Conservation (phyloP, 2,888 invertebrate species). For the Gerris lacustris region DNA sequence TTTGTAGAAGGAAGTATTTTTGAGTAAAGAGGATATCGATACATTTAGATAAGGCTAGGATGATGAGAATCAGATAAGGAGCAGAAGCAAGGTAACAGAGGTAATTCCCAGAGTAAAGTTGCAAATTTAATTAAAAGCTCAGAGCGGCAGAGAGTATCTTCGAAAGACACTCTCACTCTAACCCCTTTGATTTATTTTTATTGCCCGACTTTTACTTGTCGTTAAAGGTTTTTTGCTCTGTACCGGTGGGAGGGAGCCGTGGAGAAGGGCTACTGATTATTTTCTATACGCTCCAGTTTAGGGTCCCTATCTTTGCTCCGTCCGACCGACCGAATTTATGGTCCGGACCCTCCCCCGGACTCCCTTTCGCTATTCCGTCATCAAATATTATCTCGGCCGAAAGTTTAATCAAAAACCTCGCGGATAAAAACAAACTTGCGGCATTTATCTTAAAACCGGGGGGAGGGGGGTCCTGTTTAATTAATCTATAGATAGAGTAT, state of each 20-base stretch:
- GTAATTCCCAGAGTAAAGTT: background rate
- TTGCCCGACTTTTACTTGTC: constrained; percentile 31
- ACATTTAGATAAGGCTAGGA: background rate
- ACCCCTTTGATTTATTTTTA: constrained; percentile 31
- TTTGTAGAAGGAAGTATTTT: background rate
- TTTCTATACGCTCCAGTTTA: constrained; percentile 7
- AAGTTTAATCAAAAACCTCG: constrained; percentile 24
- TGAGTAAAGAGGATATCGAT: no score
- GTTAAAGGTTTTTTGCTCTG: constrained; percentile 28
- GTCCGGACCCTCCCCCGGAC: constrained; percentile 10
- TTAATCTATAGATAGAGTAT: constrained; percentile 14
- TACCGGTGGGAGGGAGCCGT: background rate
- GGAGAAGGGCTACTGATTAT: constrained; percentile 7
- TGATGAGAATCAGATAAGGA: background rate
- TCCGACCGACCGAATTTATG: constrained; percentile 6
- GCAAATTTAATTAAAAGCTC: constrained; percentile 5
- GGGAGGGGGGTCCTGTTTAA: constrained; percentile 9
- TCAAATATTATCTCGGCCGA: constrained; percentile 25
- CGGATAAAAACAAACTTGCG: constrained; percentile 14
- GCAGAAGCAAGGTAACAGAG: background rate
- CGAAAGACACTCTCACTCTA: constrained; percentile 3
- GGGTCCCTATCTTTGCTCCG: background rate
- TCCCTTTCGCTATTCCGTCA: constrained; percentile 18
- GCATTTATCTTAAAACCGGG: constrained; percentile 17
- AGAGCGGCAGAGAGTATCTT: background rate